Base-by-base conservation (phyloP, 2,113 vertebrate species). In the Willisornis vidua region DNA sequence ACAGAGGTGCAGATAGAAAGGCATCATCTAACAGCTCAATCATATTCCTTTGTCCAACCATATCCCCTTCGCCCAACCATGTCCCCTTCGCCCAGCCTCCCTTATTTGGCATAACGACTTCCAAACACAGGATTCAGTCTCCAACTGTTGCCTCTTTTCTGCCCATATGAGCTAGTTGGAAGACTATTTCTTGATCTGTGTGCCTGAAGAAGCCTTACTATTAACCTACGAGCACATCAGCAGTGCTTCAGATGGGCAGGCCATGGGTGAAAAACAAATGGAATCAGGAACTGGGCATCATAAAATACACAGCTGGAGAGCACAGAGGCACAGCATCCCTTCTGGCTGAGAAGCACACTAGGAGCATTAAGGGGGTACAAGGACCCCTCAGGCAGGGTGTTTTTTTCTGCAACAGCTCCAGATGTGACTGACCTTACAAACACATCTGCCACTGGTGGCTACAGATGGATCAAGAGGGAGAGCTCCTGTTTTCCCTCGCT, bases 31-130 rank as follows among this genome's bases (percentile, higher is more conserved):
- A 31, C 33, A 71, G 28, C 6, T 10, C 2, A 1, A 41, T 11
- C 3, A 1, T 19, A 35, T 22, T 10, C 31, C 8, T 84, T 75
- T 43, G 41, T 5, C 12, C 2, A 1, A 46, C 15, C 3, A 1
- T 19, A 33, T 22, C 7, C 14, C 31, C 10, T 84, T 75, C 2
- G 7, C 6, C 12, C 2, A 1, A 46, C 15, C 3, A 1, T 16
- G 25, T 22, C 7, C 14, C 31, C 10, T 84, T 75, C 2, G 6
- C 24, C 57, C 1, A 5, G 14, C 24, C 52, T 79, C 46, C 28
- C 3, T 5, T 31, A 8, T 10, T 19, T 23, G 43, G 12, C 46
- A 12, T 68, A 68, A 39, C 61, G 11, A 39, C 31, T 35, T 6
- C 59, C 5, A 1, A 1, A 26, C 62, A 31, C 24, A 61, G 35